A percentile compares a stretch with the other conserved stretches of the same genome.
Conservation (phyloP, 2,113 vertebrate genomes). For the Oncorhynchus keta region DNA sequence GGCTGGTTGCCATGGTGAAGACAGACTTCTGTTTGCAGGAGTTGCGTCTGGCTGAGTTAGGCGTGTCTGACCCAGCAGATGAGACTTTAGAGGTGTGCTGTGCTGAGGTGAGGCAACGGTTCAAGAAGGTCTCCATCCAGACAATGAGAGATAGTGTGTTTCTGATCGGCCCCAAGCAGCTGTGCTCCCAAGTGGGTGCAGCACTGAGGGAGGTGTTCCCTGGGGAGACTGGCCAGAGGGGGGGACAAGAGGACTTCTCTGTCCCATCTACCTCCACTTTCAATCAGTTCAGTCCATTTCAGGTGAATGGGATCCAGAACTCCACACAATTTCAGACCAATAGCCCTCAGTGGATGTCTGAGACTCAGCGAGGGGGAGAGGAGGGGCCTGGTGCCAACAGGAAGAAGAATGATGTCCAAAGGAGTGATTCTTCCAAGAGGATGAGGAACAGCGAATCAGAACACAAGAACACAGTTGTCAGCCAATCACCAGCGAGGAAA, state of each 20-base stretch:
- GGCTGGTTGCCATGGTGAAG: constrained; percentile 60
- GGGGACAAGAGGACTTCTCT: constrained; percentile 6
- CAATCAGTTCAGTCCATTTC: constrained; percentile 12
- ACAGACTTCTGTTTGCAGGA: constrained; percentile 59
- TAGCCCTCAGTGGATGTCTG: constrained; percentile 24
- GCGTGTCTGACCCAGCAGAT: constrained; percentile 59
- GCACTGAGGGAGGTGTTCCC: constrained; percentile 61
- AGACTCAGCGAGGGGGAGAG: constrained; percentile 21
- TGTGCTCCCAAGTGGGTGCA: constrained; percentile 57
- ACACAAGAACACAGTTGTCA: constrained; percentile 16
- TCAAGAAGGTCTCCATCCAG: constrained; percentile 59
- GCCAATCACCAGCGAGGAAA: constrained; percentile 20
- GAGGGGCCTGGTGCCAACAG: background rate
- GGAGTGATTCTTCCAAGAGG: constrained; percentile 12
- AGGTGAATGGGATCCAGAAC: constrained; percentile 10
- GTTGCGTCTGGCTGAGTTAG: constrained; percentile 68
- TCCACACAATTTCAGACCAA: background rate
- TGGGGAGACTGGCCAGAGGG: constrained; percentile 2
- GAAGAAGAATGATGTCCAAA: constrained; percentile 25
- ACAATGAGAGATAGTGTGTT: constrained; percentile 31
- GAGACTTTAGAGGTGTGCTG: constrained; percentile 69
- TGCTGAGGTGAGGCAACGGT: constrained; percentile 58
- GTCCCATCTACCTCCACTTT: background rate
- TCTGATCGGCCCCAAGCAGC: constrained; percentile 57
- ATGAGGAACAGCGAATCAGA: constrained; percentile 22